Evolutionary conservation across 2,113 vertebrate genomes (phyloP), one percentile per base, ranked within the genome.

Genomic region (Anarhynchus alexandrinus): DNA sequence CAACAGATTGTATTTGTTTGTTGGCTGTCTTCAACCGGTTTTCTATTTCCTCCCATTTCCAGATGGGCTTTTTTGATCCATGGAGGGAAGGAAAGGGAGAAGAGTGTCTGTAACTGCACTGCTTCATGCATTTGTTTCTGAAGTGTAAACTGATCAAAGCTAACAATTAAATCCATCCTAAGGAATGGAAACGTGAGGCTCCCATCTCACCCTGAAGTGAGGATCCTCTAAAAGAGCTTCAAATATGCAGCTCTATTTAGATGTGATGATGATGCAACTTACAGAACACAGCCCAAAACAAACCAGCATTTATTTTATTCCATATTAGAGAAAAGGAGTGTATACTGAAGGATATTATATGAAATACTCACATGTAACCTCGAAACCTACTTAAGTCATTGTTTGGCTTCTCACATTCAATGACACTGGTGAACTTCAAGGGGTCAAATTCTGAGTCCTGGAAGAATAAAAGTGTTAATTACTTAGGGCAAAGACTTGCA

Each of bases 341-440:
- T 42, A 82, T 49, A 84, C 32, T 55, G 40, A 93, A 95, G 30
- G 18, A 88, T 89, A 95, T 87, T 30, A 27, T 81, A 93, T 51
- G 43, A 32, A 83, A 94, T 98, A 99, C 99, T 99, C 98, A 99
- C 99, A 99, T 99, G 98, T 98, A 99, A 58, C 99, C 99, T 89
- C 98, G 98, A 97, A 99, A 99, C 90, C 99, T 98, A 97, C 98
- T 99, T 95, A 99, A 98, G 97, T 99, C 99, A 15, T 99, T 99
- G 98, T 99, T 99, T 73, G 99, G 99, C 95, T 99, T 99, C 97
- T 99, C 99, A 49, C 99, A 99, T 97, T 99, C 99, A 76, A 99
- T 99, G 8, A 99, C n/a, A 47, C 99, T 98, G 98, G 98, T 99
- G 98, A 99, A 99, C 90, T 98, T 99, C 88, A 99, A 76, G 4